Evolutionary conservation across 2,113 vertebrate genomes (phyloP), one percentile per base, ranked within the genome.

Genomic region (Cephalopterus ornatus): DNA sequence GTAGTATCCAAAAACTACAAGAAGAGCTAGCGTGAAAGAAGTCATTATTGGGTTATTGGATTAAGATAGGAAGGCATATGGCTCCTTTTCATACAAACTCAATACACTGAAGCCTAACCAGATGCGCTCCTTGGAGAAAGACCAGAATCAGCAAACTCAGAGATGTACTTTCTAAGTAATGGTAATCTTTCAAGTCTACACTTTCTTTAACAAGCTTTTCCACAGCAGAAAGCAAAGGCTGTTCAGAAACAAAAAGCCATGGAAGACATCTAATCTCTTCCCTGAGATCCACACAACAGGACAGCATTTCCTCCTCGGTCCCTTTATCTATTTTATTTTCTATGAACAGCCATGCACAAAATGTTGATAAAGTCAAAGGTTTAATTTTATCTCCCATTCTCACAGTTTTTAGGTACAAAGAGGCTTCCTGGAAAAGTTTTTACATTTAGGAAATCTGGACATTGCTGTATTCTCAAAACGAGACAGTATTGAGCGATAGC

Each of bases 311-410:
- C 53, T 87, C 53, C 30, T 47, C 55, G 52, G 30, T 83, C 67
- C 24, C 70, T 71, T 85, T 55, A 75, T 85, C 82, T 92, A 61
- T 87, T 91, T 93, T 91, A 63, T 71, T 83, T 92, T 85, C 85
- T 84, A 21, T 86, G 47, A 70, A 71, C 24, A 80, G n/a, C 27
- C 42, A 80, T 6, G 18, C 50, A 89, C 20, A 89, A 88, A 78
- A 86, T 47, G 19, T 90, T 88, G 71, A 92, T 62, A 61, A 76
- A 78, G n/a, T 88, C 72, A 93, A 65, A 80, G 27, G 58, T 85
- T 66, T 0, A 85, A 61, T 76, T 85, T 73, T 73, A 66, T 91
- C 66, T 83, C 50, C 33, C 3, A 0, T 79, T 67, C 41, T 83
- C 59, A 76, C 9, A 50, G 24, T 11, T 76, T 84, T 80, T 70